These are phyloP conservation scores for Aphis gossypii DNA, from an alignment of 1,140 invertebrate species.

Conservation along the genomic window DNA sequence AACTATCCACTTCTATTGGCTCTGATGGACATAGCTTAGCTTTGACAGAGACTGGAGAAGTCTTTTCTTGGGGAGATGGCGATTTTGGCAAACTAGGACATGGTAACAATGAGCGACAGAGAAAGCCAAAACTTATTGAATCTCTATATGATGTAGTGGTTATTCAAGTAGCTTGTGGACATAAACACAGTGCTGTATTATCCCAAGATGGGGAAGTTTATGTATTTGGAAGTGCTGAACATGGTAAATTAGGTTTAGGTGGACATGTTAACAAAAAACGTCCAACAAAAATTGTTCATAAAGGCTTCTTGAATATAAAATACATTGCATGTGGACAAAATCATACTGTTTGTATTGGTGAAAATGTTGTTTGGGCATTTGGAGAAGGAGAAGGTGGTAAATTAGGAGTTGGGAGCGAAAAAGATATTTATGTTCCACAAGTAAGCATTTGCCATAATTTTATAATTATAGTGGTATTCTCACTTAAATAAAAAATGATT, in stretches of 20 bases:
- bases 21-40: slow-evolving; percentile 72
- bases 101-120: slow-evolving; percentile 73
- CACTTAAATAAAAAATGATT: slow-evolving; percentile 26
- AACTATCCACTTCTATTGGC: slow-evolving; percentile 71
- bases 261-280: slow-evolving; percentile 71
- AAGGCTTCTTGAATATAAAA: slow-evolving; percentile 65
- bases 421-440: slow-evolving; percentile 68
- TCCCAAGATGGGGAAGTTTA: slow-evolving; percentile 73
- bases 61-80: slow-evolving; percentile 71
- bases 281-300: slow-evolving; percentile 69
- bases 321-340: slow-evolving; percentile 72
- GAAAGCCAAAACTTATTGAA: slow-evolving; percentile 73
- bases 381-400: slow-evolving; percentile 76
- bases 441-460: slow-evolving; percentile 59
- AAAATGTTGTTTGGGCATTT: slow-evolving; percentile 71
- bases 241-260: slow-evolving; percentile 72
- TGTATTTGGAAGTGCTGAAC: slow-evolving; percentile 75
- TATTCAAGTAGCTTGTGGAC: slow-evolving; percentile 73
- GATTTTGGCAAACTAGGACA: slow-evolving; percentile 75
- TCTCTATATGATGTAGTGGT: slow-evolving; percentile 72
- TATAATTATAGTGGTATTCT: background rate
- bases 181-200: slow-evolving; percentile 75
- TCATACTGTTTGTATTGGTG: slow-evolving; percentile 72
- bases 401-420: slow-evolving; percentile 70
- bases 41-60: slow-evolving; percentile 70